Percentiles rank a stretch among this genome's conserved stretches.
Evolutionary conservation across 2,797 vertebrate genomes (phyloP).

Genomic region (Alcedo atthis): DNA sequence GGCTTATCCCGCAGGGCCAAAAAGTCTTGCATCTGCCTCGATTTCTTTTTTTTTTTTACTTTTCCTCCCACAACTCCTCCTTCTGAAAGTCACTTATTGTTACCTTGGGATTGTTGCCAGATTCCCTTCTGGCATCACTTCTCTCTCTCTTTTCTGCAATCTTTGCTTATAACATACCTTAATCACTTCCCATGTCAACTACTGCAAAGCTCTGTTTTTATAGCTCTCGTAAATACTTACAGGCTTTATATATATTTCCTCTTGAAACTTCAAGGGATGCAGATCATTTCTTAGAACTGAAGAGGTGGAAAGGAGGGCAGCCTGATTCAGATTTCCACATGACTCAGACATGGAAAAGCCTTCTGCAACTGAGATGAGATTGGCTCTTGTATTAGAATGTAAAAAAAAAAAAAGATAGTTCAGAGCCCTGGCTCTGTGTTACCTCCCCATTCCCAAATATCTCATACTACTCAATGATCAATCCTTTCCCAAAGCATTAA

Average conservation of each 20-base stretch:
- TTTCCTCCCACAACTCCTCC: conserved; percentile 41
- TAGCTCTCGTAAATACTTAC: conserved; percentile 41
- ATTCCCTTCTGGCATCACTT: conserved; percentile 35
- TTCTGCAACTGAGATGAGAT: neutral
- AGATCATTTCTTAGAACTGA: neutral
- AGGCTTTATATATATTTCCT: conserved; percentile 46
- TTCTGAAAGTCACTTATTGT: conserved; percentile 20
- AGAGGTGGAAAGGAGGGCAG: neutral
- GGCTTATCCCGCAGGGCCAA: neutral
- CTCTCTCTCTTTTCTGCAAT: conserved; percentile 15
- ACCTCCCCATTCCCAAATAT: neutral
- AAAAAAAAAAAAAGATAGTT: neutral
- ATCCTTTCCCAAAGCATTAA: neutral
- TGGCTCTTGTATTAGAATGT: neutral
- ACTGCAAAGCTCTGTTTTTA: conserved; percentile 39
- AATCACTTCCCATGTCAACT: conserved; percentile 58
- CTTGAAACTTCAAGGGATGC: neutral
- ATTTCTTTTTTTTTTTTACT: neutral
- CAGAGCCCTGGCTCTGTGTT: neutral
- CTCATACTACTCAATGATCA: neutral
- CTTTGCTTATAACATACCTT: conserved; percentile 38
- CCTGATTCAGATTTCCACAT: neutral
- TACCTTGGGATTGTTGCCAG: conserved; percentile 3
- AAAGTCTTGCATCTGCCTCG: conserved; percentile 9
- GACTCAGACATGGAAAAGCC: neutral